A percentile compares a stretch with the other conserved stretches of the same genome.
These are phyloP conservation scores for Molorchus minor DNA, from an alignment of 2,888 invertebrate genomes.

Conservation along the genomic window DNA sequence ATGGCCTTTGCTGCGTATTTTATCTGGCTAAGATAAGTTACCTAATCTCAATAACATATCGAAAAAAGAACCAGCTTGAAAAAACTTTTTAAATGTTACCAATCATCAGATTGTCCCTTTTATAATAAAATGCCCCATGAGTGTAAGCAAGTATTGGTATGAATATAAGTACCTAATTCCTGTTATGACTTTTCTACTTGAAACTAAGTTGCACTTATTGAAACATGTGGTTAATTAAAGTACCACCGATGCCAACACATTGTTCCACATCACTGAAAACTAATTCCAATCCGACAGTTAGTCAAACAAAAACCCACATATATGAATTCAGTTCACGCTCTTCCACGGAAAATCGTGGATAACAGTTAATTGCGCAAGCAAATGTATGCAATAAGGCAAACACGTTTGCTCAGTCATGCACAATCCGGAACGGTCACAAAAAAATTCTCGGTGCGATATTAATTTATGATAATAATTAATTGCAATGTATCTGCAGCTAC, in stretches of 20 bases:
- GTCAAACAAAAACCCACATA: conserved; percentile 37
- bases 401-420: conserved; percentile 42
- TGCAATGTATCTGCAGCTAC: conserved; percentile 29
- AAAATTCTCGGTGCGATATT: conserved; percentile 42
- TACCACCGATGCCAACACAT: not conserved
- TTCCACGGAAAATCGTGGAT: conserved; percentile 24
- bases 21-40: too few relatives aligned
- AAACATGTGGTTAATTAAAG: too few relatives aligned
- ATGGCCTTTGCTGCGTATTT: too few relatives aligned
- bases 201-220: too few relatives aligned
- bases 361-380: conserved; percentile 36
- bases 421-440: conserved; percentile 44
- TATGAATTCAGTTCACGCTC: conserved; percentile 34
- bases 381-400: conserved; percentile 33
- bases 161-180: too few relatives aligned
- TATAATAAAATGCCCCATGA: too few relatives aligned
- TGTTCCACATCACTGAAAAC: conserved; percentile 7
- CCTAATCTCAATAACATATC: too few relatives aligned
- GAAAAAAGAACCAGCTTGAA: too few relatives aligned
- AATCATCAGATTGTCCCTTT: too few relatives aligned
- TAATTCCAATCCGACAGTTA: conserved; percentile 27
- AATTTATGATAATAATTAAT: conserved; percentile 41
- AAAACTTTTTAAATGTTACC: too few relatives aligned
- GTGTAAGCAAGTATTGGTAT: too few relatives aligned
- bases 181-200: too few relatives aligned